These are phyloP conservation scores for Mesorhabditis belari DNA, from an alignment of 2,888 invertebrate species.

Conservation along the genomic window DNA sequence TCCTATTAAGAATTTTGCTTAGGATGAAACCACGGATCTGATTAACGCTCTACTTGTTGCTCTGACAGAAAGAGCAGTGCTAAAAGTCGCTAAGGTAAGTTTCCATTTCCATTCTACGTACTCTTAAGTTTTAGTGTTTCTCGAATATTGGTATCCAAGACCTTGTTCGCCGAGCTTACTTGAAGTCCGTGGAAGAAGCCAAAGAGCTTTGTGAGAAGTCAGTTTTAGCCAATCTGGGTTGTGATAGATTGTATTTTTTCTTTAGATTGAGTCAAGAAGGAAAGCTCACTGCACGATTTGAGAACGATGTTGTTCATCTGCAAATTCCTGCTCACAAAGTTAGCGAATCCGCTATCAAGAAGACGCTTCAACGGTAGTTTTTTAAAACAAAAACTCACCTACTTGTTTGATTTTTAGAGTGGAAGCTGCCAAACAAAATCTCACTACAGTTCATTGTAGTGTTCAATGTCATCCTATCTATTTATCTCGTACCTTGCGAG, in stretches of 20 bases:
- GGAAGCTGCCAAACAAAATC: neutral
- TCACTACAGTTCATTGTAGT: neutral
- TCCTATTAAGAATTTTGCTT: neutral
- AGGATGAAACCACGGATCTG: neutral
- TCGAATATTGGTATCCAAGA: too few species aligned
- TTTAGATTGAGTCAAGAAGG: neutral
- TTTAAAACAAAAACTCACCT: too few species aligned
- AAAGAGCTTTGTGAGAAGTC: too few species aligned
- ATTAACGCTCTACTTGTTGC: neutral
- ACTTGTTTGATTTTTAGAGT: neutral
- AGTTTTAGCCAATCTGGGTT: too few species aligned
- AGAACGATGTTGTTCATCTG: neutral
- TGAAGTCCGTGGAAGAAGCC: too few species aligned
- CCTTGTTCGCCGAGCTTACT: too few species aligned
- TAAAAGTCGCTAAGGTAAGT: neutral
- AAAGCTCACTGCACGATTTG: neutral
- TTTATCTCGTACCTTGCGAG: neutral
- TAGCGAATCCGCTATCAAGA: neutral
- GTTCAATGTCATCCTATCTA: neutral
- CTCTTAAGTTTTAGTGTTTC: too few species aligned
- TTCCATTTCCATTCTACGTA: neutral
- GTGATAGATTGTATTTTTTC: too few species aligned
- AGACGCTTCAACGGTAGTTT: neutral
- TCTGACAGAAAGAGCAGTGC: neutral
- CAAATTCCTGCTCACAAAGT: neutral